phyloP scores from a whole-genome alignment of 2,113 vertebrate species.

The Platysternon megacephalum region DNA sequence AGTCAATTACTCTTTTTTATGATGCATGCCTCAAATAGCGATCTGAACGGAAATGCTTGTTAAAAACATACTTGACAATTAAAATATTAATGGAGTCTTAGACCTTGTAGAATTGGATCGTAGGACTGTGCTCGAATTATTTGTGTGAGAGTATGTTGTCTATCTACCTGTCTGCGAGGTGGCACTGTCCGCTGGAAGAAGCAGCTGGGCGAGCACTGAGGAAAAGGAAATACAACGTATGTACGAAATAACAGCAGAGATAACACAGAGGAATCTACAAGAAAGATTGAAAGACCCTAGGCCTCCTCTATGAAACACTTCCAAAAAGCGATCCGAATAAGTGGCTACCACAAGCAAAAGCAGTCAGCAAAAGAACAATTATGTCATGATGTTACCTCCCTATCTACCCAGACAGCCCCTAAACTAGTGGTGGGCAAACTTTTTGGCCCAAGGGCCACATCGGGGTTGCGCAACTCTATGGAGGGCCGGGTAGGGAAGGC shows the following conservation, averaged over 20 bases:
- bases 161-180: background rate
- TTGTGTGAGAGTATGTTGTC: background rate
- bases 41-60: background rate
- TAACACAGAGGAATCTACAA: background rate
- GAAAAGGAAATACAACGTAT: background rate
- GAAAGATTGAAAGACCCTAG: background rate
- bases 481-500: no score
- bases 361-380: background rate
- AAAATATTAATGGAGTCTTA: background rate
- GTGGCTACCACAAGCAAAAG: background rate
- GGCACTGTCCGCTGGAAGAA: background rate
- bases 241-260: no score
- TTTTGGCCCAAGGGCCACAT: no score
- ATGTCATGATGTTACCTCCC: background rate
- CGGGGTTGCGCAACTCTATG: no score
- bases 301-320: no score
- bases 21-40: background rate
- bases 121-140: background rate
- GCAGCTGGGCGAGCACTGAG: background rate
- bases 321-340: background rate
- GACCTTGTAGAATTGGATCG: background rate
- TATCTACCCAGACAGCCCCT: background rate
- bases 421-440: no score
- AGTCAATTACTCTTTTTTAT: background rate
- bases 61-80: background rate